Base-by-base conservation (phyloP, 2,113 vertebrate species). In the Scolopax mira region DNA sequence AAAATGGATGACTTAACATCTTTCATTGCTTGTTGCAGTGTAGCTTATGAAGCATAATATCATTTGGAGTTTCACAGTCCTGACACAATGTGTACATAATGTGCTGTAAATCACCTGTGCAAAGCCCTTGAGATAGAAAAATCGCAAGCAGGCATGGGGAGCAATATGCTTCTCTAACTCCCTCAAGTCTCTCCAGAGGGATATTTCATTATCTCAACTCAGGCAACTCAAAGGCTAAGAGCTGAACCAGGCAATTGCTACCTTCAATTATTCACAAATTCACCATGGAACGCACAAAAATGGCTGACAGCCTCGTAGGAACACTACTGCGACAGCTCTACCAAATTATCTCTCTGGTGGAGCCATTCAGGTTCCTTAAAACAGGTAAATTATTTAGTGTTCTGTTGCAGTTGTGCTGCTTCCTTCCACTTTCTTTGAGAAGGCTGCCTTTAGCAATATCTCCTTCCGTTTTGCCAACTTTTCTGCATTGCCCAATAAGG, bases 241-340 rank as follows among this genome's bases (percentile, higher is more conserved):
- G 65, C 87, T 82, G 87, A 94, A 22, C 54, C 58, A 46, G 60
- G 75, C 67, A 88, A n/a, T 73, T 61, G 25, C 28, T 85, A 5
- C 51, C 39, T 93, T 94, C 84, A 94, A 65, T 96, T 92, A 95
- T 95, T 92, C 84, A 92, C 35, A 87, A 65, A 79, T 42, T 52
- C 78, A 13, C 12, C 0, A 0, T 33, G 52, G 73, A 69, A 24
- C 39, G 28, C 1, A 6, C 11, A 64, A 55, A 35, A 42, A n/a
- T 21, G 25, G 3, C 51, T 89, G 51, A 52, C 24, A 80, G 5
- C 17, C 31, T 69, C 18, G 42, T 58, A 52, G 66, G 21, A 65
- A n/a, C 46, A 2, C 4, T 1, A 6, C 21, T 1, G 7, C 0
- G 7, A 64, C 48, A 42, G 19, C 23, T 61, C 48, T 42, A 42